These are phyloP conservation scores for Nyctereutes procyonoides DNA, from an alignment of 2,113 vertebrate species.

Conservation along the genomic window DNA sequence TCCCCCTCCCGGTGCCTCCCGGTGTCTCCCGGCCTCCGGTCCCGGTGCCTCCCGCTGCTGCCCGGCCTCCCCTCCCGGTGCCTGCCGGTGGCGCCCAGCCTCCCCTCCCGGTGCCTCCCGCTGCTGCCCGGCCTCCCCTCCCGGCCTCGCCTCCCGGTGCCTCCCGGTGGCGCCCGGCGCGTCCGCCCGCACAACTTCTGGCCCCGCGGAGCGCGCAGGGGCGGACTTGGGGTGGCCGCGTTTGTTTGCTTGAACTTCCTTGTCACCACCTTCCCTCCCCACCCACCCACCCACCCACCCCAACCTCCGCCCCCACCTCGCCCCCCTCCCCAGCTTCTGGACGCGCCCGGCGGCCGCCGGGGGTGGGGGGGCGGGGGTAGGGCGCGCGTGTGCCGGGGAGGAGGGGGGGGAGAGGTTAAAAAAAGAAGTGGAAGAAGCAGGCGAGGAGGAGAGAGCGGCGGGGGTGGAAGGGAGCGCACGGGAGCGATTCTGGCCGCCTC, in stretches of 20 bases:
- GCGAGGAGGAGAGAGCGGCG: conserved; percentile 66
- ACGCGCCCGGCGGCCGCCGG: conserved; percentile 34
- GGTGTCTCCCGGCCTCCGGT: too few species aligned
- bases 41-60: too few species aligned
- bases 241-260: conserved; percentile 80
- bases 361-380: conserved; percentile 58
- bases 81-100: too few species aligned
- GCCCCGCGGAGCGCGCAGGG: not conserved
- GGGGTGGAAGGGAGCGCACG: conserved; percentile 57
- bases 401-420: conserved; percentile 50
- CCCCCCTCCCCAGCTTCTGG: conserved; percentile 72
- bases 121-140: too few species aligned
- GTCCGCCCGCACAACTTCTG: conserved; percentile 40
- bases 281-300: not conserved
- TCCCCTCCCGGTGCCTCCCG: not conserved
- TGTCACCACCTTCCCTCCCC: conserved; percentile 65
- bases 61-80: too few species aligned
- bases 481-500: conserved; percentile 50
- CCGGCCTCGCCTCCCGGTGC: too few species aligned
- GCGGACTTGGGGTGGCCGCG: conserved; percentile 61
- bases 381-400: conserved; percentile 15
- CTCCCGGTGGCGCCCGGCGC: not conserved
- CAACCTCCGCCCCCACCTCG: not conserved
- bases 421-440: not conserved
- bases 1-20: too few species aligned